Percentiles rank a stretch among this genome's conserved stretches.
Evolutionary conservation across 2,113 vertebrate genomes (phyloP).

Genomic region (Pantherophis guttatus): DNA sequence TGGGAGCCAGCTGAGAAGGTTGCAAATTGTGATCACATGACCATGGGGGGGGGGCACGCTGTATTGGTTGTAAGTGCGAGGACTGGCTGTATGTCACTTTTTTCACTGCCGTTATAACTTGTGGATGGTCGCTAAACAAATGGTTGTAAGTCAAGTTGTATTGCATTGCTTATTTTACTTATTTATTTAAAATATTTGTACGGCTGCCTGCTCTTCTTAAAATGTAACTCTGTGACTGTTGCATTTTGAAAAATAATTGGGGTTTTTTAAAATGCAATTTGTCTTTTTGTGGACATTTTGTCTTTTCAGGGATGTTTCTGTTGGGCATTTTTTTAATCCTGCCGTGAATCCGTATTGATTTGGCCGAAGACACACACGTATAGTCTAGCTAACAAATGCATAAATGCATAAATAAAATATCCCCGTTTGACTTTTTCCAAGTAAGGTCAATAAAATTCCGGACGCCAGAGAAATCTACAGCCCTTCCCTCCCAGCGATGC

Average conservation of each 20-base stretch:
- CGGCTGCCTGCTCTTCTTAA: neutral
- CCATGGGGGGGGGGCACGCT: neutral
- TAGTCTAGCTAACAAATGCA: neutral
- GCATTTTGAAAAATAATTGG: neutral
- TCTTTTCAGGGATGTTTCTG: neutral
- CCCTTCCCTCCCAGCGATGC: too few species aligned
- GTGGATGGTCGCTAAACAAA: neutral
- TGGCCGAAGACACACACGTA: neutral
- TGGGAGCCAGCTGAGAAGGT: neutral
- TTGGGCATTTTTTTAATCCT: neutral
- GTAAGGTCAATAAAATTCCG: conserved; percentile 11
- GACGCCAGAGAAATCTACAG: neutral
- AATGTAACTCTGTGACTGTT: neutral
- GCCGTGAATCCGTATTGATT: neutral
- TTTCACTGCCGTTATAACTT: neutral
- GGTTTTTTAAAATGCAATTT: neutral
- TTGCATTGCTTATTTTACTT: neutral
- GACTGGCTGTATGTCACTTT: neutral
- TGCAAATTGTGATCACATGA: too few species aligned
- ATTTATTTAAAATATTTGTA: neutral
- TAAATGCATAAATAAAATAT: neutral
- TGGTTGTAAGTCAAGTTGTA: neutral
- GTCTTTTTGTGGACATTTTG: neutral
- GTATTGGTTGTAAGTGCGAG: neutral
- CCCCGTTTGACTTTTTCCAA: neutral